These are phyloP conservation scores for Adelges cooleyi DNA, from an alignment of 1,140 invertebrate genomes.

Conservation along the genomic window DNA sequence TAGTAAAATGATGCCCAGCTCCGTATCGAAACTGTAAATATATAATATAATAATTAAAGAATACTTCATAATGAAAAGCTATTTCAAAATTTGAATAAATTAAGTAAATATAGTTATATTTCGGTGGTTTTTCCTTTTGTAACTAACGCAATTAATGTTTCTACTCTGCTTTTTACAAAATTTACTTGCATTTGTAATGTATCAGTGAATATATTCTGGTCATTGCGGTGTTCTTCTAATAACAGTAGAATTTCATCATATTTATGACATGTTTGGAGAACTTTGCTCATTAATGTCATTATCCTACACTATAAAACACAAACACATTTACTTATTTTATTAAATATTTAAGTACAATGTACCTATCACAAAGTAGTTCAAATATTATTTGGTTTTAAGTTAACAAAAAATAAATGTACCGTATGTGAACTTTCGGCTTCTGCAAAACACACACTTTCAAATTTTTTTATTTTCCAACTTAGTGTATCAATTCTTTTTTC, in stretches of 20 bases:
- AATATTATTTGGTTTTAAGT: no score
- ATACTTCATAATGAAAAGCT: no score
- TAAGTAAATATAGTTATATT: neutral
- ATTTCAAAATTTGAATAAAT: no score
- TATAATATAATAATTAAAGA: no score
- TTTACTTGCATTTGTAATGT: slow-evolving; percentile 17
- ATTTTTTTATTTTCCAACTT: slow-evolving; percentile 19
- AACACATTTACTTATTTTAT: no score
- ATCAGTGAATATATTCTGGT: slow-evolving; percentile 7
- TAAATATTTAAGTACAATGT: no score
- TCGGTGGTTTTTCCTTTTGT: slow-evolving; percentile 13
- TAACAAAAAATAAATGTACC: neutral
- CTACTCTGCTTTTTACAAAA: slow-evolving; percentile 3
- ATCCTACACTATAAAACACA: slow-evolving; percentile 14
- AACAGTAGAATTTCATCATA: slow-evolving; percentile 1
- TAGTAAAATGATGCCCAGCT: no score
- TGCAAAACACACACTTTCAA: neutral
- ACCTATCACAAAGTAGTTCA: no score
- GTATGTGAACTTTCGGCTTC: neutral
- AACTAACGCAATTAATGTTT: slow-evolving; percentile 13
- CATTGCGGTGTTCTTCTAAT: neutral
- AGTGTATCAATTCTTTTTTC: slow-evolving; percentile 8
- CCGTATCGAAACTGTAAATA: no score
- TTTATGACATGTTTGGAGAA: neutral
- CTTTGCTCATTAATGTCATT: neutral